phyloP scores from a whole-genome alignment of 2,888 invertebrate genomes.

The Drosophila sordidula region DNA sequence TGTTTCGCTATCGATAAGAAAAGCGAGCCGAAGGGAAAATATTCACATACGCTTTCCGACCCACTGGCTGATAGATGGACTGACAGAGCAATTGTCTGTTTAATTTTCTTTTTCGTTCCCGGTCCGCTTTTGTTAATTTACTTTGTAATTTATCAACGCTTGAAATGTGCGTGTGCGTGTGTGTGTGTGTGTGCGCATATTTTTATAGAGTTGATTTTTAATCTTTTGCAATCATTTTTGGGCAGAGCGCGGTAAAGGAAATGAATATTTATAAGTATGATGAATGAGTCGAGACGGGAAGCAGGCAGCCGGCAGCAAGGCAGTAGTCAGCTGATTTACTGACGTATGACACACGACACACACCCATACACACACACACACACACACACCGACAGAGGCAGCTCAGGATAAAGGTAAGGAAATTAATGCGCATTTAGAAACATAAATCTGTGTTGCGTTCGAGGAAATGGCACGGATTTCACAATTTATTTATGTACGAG shows the following conservation, averaged over 20 bases:
- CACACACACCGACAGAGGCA: slow-evolving; percentile 12
- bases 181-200: slow-evolving; percentile 35
- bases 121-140: slow-evolving; percentile 71
- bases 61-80: slow-evolving; percentile 41
- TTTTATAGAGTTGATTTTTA: slow-evolving; percentile 83
- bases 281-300: slow-evolving; percentile 67
- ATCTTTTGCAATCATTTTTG: slow-evolving; percentile 81
- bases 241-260: slow-evolving; percentile 51
- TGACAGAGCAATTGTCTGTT: slow-evolving; percentile 41
- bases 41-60: slow-evolving; percentile 43
- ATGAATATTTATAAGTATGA: slow-evolving; percentile 82
- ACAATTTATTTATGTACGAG: slow-evolving; percentile 64
- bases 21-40: slow-evolving; percentile 6
- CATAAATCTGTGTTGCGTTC: slow-evolving; percentile 74
- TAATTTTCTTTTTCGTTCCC: slow-evolving; percentile 29
- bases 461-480: slow-evolving; percentile 72
- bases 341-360: slow-evolving; percentile 71
- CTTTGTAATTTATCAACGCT: slow-evolving; percentile 80
- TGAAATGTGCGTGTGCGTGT: slow-evolving; percentile 35
- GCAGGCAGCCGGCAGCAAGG: slow-evolving; percentile 44
- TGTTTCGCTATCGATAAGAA: slow-evolving; percentile 36
- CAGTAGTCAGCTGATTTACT: slow-evolving; percentile 73
- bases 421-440: slow-evolving; percentile 79
- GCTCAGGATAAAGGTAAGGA: slow-evolving; percentile 76
- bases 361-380: slow-evolving; percentile 21